Conservation (phyloP, 2,888 invertebrate genomes). For the Pammene fasciana region DNA sequence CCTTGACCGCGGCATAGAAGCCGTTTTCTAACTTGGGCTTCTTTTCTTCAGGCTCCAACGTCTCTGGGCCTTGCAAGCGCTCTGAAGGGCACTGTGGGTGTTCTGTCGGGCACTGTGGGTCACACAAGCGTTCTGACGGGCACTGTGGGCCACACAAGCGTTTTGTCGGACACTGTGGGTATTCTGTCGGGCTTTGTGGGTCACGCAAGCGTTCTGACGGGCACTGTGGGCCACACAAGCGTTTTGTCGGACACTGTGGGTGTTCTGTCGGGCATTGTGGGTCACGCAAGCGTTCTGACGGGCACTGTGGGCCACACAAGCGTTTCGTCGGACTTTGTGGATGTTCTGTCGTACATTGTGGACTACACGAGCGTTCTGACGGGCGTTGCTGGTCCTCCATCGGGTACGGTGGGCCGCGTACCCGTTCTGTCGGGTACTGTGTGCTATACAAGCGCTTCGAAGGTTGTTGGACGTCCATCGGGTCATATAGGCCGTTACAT, state of each 20-base stretch:
- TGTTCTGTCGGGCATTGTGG: background rate
- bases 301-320: background rate
- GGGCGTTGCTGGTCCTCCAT: background rate
- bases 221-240: background rate
- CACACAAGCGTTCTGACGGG: background rate
- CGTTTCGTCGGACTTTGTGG: background rate
- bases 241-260: background rate
- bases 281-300: background rate
- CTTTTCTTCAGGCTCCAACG: constrained; percentile 19
- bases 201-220: background rate
- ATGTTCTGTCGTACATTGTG: background rate
- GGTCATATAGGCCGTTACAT: too few species aligned
- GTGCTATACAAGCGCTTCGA: background rate
- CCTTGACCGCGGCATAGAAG: constrained; percentile 44
- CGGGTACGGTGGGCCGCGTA: too few species aligned
- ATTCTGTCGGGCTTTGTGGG: background rate
- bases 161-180: background rate
- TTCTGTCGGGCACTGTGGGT: background rate
- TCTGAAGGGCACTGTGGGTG: background rate
- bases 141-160: background rate
- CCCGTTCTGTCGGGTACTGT: background rate
- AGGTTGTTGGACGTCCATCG: too few species aligned
- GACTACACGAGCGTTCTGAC: too few species aligned
- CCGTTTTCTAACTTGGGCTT: constrained; percentile 52
- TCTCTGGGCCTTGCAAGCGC: background rate